Evolutionary conservation across 2,113 vertebrate species (phyloP).

Genomic region (Candoia aspera): DNA sequence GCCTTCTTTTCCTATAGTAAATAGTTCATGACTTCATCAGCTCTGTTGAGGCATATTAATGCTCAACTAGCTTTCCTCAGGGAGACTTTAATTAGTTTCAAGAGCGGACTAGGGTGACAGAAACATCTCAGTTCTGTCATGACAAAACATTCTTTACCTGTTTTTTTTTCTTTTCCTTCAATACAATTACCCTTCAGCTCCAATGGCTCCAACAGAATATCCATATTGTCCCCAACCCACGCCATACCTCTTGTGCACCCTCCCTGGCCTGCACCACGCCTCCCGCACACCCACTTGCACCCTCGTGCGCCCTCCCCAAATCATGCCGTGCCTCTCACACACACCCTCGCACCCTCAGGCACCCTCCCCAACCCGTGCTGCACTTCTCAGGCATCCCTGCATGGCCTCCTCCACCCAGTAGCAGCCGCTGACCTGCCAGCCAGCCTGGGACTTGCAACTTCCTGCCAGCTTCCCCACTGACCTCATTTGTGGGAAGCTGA

Average conservation of each 20-base stretch:
- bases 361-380: no score
- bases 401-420: no score
- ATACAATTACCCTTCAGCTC: conserved; percentile 24
- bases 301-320: no score
- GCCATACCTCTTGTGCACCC: no score
- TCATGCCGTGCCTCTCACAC: no score
- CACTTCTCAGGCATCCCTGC: no score
- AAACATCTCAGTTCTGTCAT: conserved; percentile 6
- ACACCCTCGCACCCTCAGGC: no score
- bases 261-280: no score
- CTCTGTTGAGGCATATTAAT: conserved; percentile 32
- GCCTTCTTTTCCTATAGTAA: conserved; percentile 12
- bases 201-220: conserved; percentile 3
- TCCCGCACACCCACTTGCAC: no score
- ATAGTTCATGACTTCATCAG: conserved; percentile 39
- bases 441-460: background rate
- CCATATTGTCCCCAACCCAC: no score
- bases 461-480: background rate
- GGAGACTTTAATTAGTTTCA: conserved; percentile 42
- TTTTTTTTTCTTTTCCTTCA: conserved; percentile 27
- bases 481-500: background rate
- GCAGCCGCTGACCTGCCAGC: background rate
- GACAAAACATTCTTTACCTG: conserved; percentile 42
- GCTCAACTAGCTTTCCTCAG: conserved; percentile 33
- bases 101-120: background rate